Evolutionary conservation across 2,888 invertebrate species (phyloP).

Genomic region (Penaeus monodon): DNA sequence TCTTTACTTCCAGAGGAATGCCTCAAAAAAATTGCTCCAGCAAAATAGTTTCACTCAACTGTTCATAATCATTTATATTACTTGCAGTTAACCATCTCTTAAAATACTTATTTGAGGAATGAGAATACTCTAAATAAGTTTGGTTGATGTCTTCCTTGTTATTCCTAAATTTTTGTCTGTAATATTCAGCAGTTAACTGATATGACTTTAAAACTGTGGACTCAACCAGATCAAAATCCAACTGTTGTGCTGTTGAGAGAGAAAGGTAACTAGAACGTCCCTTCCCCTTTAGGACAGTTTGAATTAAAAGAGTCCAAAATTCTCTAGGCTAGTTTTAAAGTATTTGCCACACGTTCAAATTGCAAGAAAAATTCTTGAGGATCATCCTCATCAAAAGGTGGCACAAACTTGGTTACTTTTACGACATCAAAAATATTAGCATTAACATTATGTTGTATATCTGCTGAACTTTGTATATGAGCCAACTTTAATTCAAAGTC

Average conservation of each 20-base stretch:
- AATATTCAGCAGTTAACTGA: neutral
- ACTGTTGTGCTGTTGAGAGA: neutral
- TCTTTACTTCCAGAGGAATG: neutral
- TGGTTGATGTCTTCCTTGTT: neutral
- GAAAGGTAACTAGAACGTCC: neutral
- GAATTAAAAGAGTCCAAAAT: neutral
- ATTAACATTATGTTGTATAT: no score
- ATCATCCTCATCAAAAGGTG: conserved; percentile 19
- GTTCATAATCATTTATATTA: neutral
- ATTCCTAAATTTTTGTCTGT: neutral
- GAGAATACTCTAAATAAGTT: conserved; percentile 2
- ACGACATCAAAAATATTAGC: no score
- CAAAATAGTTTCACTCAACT: neutral
- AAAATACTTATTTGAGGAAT: neutral
- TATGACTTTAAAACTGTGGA: neutral
- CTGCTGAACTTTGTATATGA: no score
- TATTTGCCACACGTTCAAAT: conserved; percentile 14
- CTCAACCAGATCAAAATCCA: neutral
- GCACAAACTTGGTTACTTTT: neutral
- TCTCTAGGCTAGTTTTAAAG: neutral
- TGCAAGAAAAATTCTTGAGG: conserved; percentile 5
- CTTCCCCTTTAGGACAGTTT: neutral
- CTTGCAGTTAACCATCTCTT: neutral
- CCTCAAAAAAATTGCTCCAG: neutral
- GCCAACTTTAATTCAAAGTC: no score